Evolutionary conservation across 2,888 invertebrate genomes (phyloP).

Genomic region (Watsonalla binaria): DNA sequence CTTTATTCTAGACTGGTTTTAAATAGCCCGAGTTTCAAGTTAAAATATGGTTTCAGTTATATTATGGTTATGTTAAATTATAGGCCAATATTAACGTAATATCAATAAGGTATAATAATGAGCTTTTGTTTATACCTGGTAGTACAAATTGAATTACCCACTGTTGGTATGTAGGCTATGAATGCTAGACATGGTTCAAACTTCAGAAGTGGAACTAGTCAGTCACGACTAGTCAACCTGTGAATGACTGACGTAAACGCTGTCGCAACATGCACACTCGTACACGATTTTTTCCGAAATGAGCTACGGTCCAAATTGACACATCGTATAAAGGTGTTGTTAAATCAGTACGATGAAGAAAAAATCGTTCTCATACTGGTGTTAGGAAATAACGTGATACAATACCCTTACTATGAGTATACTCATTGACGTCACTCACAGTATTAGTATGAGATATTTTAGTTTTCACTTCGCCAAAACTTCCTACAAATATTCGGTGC

Average conservation of each 20-base stretch:
- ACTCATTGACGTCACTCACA: too few species aligned
- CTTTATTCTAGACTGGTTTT: not conserved
- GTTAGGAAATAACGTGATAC: too few species aligned
- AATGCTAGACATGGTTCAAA: not conserved
- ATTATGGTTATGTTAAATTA: not conserved
- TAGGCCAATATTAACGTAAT: not conserved
- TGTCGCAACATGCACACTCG: too few species aligned
- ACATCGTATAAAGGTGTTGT: too few species aligned
- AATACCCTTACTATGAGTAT: too few species aligned
- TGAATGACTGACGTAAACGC: not conserved
- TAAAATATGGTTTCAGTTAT: not conserved
- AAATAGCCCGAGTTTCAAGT: not conserved
- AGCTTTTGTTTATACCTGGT: not conserved
- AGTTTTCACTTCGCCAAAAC: too few species aligned
- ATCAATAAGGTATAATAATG: not conserved
- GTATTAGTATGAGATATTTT: too few species aligned
- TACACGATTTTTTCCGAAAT: too few species aligned
- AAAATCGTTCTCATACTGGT: too few species aligned
- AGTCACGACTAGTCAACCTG: not conserved
- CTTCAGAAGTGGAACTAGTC: not conserved
- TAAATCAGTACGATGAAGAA: too few species aligned
- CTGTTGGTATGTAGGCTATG: not conserved
- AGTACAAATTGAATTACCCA: not conserved
- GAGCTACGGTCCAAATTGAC: too few species aligned
- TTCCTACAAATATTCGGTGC: too few species aligned